Percentiles rank a stretch among this genome's conserved stretches.
These are phyloP conservation scores for Eulacestoma nigropectus DNA, from an alignment of 2,113 vertebrate species.

Conservation along the genomic window DNA sequence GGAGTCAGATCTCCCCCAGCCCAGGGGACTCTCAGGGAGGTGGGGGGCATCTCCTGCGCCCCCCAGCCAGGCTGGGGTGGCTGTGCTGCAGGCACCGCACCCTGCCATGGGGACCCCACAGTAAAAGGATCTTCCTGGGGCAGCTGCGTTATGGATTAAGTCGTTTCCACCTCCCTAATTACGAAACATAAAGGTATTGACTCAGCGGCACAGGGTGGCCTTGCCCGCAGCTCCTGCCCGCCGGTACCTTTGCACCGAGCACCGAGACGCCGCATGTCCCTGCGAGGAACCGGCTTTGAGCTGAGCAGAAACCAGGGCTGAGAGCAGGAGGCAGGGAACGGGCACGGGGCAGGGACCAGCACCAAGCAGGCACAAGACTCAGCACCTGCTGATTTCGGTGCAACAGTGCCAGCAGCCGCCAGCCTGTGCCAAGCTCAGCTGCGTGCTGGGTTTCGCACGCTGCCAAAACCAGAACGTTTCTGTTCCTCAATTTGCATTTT, in stretches of 20 bases:
- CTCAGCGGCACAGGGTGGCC: not conserved
- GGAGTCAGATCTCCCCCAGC: no score
- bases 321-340: not conserved
- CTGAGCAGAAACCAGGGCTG: not conserved
- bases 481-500: slow-evolving; percentile 44
- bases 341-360: not conserved
- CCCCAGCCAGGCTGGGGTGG: not conserved
- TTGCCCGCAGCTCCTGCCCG: not conserved
- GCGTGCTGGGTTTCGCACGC: not conserved
- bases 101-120: not conserved
- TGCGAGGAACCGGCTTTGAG: rapidly evolving
- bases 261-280: not conserved
- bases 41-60: not conserved
- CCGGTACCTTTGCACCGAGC: not conserved
- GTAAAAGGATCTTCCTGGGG: slow-evolving; percentile 11
- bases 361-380: not conserved
- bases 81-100: rapidly evolving
- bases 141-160: not conserved
- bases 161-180: slow-evolving; percentile 18
- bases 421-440: not conserved
- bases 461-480: slow-evolving; percentile 9
- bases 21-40: rapidly evolving
- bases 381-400: slow-evolving; percentile 47
- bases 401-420: not conserved
- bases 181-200: not conserved